Evolutionary conservation across 1,140 invertebrate genomes (phyloP).

Genomic region (Brachionus asplanchnoidis): DNA sequence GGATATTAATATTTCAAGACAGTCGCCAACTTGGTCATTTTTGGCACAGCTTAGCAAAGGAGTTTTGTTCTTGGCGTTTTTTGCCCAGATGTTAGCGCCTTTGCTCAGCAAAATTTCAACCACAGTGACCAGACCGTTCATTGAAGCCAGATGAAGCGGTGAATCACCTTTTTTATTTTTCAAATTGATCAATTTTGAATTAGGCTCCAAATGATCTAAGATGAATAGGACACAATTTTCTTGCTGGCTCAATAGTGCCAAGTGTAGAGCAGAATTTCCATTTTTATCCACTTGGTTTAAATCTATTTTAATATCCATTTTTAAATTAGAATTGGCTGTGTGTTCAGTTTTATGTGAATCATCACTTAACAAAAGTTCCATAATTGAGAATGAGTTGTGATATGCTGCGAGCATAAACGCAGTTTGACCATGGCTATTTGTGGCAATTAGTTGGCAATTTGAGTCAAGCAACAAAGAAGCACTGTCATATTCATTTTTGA

Average conservation of each 20-base stretch:
- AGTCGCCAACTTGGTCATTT: constrained; percentile 33
- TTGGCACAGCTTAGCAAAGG: constrained; percentile 28
- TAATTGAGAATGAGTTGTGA: constrained; percentile 18
- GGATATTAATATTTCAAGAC: constrained; percentile 15
- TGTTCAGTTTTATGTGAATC: constrained; percentile 56
- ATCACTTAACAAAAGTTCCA: constrained; percentile 62
- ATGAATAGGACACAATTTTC: constrained; percentile 28
- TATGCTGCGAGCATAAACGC: constrained; percentile 23
- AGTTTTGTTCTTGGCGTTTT: constrained; percentile 15
- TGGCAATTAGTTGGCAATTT: not conserved
- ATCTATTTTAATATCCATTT: not conserved
- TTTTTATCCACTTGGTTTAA: not conserved
- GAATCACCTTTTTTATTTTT: constrained; percentile 69
- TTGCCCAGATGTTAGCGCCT: constrained; percentile 2
- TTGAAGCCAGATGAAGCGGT: constrained; percentile 84
- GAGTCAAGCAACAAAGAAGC: not conserved
- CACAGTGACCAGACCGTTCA: constrained; percentile 52
- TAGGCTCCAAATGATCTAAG: not conserved
- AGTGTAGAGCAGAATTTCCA: constrained; percentile 33
- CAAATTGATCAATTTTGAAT: constrained; percentile 44
- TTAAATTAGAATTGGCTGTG: not conserved
- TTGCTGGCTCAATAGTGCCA: constrained; percentile 8
- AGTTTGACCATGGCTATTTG: not conserved
- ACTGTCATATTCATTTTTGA: constrained; percentile 22
- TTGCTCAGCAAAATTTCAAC: constrained; percentile 39